Base-by-base conservation (phyloP, 2,113 vertebrate genomes). In the Elephas maximus region DNA sequence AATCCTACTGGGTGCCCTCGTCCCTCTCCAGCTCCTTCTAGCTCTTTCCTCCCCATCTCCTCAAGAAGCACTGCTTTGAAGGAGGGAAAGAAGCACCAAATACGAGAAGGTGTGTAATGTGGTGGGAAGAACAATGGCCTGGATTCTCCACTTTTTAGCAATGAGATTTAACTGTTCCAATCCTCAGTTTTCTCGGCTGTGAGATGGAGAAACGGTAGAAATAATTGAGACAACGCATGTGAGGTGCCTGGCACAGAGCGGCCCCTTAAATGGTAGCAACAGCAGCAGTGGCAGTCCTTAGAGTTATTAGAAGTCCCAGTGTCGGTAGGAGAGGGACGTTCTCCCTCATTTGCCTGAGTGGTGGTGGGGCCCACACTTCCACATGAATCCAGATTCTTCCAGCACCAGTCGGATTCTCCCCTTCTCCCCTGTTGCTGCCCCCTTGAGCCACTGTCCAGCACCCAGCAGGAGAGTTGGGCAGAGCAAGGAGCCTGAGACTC, bases 201-300 rank as follows among this genome's bases (percentile, higher is more conserved):
- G 20, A 63, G 86, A 48, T 24, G 23, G 41, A 88, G 18, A 41
- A 41, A 41, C 21, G 18, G 62, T 48, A n/a, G 57, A 60, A 88
- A 33, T 51, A 67, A 26, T 8, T 37, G 37, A 45, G 57, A 30
- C 4, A 0, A n/a, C 0, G 8, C 18, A 26, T 0, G 0, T 2
- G 8, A 76, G 10, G 5, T 6, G 11, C 41, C 44, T 28, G 30
- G 71, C 8, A 0, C 0, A 37, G 65, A 37, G 44, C 0, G 0
- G n/a, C 83, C 6, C 11, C 65, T 9, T 1, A 28, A n/a, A 18
- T 21, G 18, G 4, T 1, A 33, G 63, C 1, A 33, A 45, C 20
- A 24, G 44, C 10, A 26, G 57, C 11, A 6, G 20, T 33, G 33
- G 2, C 5, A 28, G 23, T 41, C n/a, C 17, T 8, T 18, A 9